Evolutionary conservation across 2,888 invertebrate genomes (phyloP).

Genomic region (Leptinotarsa haldemani): DNA sequence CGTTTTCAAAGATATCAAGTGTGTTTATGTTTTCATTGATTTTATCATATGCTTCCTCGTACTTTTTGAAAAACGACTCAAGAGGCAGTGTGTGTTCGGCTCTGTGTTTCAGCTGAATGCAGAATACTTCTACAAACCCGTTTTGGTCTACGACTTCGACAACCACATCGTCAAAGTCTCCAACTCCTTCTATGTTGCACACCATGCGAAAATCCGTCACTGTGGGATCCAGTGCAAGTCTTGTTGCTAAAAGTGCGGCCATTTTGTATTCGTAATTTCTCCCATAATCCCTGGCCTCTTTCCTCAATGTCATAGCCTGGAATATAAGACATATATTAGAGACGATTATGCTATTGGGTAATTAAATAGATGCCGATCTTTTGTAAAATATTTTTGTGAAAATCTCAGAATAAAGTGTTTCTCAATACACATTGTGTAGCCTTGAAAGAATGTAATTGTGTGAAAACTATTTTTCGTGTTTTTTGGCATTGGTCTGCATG

Average conservation of each 20-base stretch:
- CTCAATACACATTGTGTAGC: too few relatives aligned
- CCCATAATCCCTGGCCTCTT: conserved; percentile 22
- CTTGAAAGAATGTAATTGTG: too few relatives aligned
- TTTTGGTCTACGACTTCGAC: neutral
- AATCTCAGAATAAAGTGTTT: neutral
- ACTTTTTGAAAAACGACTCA: neutral
- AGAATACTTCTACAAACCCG: neutral
- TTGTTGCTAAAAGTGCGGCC: conserved; percentile 25
- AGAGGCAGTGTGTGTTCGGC: neutral
- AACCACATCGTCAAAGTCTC: conserved; percentile 26
- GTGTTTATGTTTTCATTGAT: conserved; percentile 24
- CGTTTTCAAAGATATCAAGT: conserved; percentile 1
- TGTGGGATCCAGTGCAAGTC: conserved; percentile 14
- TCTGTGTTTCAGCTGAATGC: neutral
- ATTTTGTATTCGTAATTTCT: conserved; percentile 26
- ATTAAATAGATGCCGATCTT: too few relatives aligned
- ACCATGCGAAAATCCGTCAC: conserved; percentile 26
- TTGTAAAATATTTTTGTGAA: too few relatives aligned
- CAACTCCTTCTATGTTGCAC: conserved; percentile 26
- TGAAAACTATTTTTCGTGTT: too few relatives aligned
- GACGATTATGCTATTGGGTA: too few relatives aligned
- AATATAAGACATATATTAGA: neutral
- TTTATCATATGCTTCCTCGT: conserved; percentile 13
- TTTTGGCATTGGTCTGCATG: too few relatives aligned
- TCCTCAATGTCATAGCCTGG: neutral